Evolutionary conservation across 2,888 invertebrate species (phyloP).

Genomic region (Neria commutata): DNA sequence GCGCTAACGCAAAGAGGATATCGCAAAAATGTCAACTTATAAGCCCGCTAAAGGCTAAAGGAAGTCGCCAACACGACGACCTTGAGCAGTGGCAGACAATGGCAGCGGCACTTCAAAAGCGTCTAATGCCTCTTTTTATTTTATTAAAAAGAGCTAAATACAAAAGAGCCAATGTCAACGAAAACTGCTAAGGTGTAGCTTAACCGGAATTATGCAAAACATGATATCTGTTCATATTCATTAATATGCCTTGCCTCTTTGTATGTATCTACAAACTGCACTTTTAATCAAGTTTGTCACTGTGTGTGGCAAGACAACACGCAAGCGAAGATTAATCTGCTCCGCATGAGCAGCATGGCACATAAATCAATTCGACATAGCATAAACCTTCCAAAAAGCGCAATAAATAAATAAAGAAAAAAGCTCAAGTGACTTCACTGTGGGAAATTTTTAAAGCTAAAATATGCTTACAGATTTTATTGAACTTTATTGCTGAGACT

Average conservation of each 20-base stretch:
- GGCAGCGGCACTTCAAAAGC: slow-evolving; percentile 3
- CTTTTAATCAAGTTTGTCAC: slow-evolving; percentile 4
- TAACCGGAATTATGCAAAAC: slow-evolving; percentile 11
- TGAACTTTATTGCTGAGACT: too few species aligned
- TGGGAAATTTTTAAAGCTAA: too few species aligned
- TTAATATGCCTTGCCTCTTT: too few species aligned
- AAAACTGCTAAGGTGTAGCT: slow-evolving; percentile 1
- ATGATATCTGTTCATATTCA: too few species aligned
- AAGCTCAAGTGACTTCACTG: too few species aligned
- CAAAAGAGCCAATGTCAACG: not conserved
- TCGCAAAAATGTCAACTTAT: not conserved
- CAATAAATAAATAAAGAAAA: too few species aligned
- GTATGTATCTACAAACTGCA: not conserved
- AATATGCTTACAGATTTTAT: too few species aligned
- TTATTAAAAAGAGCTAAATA: not conserved
- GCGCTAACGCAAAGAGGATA: too few species aligned
- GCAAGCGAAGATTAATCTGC: not conserved
- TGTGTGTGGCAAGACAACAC: slow-evolving; percentile 12
- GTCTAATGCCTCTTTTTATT: not conserved
- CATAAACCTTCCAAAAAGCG: too few species aligned
- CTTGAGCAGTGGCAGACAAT: not conserved
- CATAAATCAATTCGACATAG: too few species aligned
- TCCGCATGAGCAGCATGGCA: not conserved
- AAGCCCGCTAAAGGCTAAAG: not conserved
- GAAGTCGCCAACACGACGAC: not conserved